Evolutionary conservation across 2,888 invertebrate species (phyloP).

Genomic region (Nomada lathburiana): DNA sequence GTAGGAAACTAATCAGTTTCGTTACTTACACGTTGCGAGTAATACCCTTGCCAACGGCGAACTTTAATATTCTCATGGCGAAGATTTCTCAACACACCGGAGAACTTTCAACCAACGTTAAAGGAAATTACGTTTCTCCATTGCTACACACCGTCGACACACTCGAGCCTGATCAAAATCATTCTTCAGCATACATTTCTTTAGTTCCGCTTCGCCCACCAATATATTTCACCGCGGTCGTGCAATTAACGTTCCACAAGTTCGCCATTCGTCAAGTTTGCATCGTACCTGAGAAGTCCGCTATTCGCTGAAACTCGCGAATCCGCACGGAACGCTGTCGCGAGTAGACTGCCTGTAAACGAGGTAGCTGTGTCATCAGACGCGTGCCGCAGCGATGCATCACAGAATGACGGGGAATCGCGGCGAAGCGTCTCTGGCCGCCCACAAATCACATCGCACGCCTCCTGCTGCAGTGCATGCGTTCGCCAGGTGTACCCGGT

Average conservation of each 20-base stretch:
- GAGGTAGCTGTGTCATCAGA: conserved; percentile 76
- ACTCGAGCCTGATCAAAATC: background rate
- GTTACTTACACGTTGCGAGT: background rate
- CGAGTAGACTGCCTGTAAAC: conserved; percentile 20
- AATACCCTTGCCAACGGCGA: too few species aligned
- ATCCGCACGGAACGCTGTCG: background rate
- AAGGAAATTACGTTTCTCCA: background rate
- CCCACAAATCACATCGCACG: conserved; percentile 78
- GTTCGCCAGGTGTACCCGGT: background rate
- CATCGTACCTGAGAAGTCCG: conserved; percentile 17
- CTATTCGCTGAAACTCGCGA: conserved; percentile 13
- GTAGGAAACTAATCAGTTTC: background rate
- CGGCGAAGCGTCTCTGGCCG: conserved; percentile 72
- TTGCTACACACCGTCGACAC: background rate
- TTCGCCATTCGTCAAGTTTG: background rate
- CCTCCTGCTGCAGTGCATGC: conserved; percentile 43
- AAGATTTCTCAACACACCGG: too few species aligned
- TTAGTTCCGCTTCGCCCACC: background rate
- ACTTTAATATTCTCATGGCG: too few species aligned
- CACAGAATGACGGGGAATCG: conserved; percentile 80
- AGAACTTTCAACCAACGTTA: background rate
- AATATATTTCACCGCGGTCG: background rate
- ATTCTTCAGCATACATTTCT: background rate
- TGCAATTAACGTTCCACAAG: too few species aligned
- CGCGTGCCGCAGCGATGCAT: conserved; percentile 82